Conservation (phyloP, 2,888 invertebrate species). For the Lasioglossum vierecki region DNA sequence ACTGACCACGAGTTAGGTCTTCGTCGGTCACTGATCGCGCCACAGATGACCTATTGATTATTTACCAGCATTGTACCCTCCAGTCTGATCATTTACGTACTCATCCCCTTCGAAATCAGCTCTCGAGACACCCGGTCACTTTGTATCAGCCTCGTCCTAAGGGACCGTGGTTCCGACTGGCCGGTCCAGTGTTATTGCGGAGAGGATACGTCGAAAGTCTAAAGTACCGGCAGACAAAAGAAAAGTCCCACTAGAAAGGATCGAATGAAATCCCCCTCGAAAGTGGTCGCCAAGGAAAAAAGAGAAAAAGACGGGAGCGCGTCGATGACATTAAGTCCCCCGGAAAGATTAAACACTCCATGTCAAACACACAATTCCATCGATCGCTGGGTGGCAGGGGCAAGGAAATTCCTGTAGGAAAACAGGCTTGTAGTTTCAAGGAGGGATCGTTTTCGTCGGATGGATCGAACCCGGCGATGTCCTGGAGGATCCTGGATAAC, state of each 20-base stretch:
- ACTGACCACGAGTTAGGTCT: too few relatives aligned
- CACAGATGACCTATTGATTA: not conserved
- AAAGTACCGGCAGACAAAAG: slow-evolving; percentile 1
- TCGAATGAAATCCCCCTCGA: slow-evolving; percentile 37
- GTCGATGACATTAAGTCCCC: slow-evolving; percentile 40
- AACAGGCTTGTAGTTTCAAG: not conserved
- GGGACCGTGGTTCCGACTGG: not conserved
- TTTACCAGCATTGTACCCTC: not conserved
- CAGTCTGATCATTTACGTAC: not conserved
- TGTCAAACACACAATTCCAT: slow-evolving; percentile 47
- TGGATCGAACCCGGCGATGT: slow-evolving; percentile 8
- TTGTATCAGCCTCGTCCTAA: not conserved
- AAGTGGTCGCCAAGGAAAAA: slow-evolving; percentile 24
- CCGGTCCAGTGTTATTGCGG: not conserved
- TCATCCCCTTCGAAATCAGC: not conserved
- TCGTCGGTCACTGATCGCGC: too few relatives aligned
- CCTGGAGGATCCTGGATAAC: slow-evolving; percentile 5
- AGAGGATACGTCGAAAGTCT: not conserved
- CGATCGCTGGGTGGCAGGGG: slow-evolving; percentile 14
- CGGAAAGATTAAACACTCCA: slow-evolving; percentile 54
- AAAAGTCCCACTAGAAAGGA: slow-evolving; percentile 32
- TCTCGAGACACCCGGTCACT: not conserved
- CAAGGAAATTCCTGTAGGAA: slow-evolving; percentile 29
- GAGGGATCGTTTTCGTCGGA: not conserved
- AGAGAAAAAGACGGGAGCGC: not conserved